phyloP scores from a whole-genome alignment of 35 echinoderm and acorn worm species.

The Lytechinus variegatus region DNA sequence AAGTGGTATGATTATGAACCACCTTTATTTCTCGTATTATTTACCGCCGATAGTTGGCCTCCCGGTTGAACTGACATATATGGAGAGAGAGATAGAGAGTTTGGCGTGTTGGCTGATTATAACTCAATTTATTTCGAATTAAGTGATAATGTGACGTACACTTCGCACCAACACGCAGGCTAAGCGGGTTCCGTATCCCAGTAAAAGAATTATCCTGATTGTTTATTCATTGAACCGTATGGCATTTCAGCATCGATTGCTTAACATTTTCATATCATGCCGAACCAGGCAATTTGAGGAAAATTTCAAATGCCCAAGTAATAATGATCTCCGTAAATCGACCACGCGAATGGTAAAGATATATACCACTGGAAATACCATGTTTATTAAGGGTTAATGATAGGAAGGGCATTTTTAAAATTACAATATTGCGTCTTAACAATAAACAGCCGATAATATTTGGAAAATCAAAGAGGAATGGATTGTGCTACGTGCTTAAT shows the following conservation, averaged over 20 bases:
- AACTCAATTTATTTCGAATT: slow-evolving; percentile 6
- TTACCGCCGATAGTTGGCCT: background rate
- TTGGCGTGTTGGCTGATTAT: background rate
- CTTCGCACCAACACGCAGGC: background rate
- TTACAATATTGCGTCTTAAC: no score
- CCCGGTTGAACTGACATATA: background rate
- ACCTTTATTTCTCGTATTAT: background rate
- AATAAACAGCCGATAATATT: no score
- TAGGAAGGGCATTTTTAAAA: no score
- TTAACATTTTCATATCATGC: background rate
- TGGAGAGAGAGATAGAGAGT: background rate
- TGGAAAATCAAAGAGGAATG: no score
- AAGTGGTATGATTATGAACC: no score
- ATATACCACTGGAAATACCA: no score
- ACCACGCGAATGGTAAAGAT: no score
- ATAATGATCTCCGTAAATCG: background rate
- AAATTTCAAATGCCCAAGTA: background rate
- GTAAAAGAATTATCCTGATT: background rate
- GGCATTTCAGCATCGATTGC: background rate
- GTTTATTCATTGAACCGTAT: background rate
- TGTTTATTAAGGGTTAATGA: no score
- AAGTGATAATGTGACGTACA: background rate
- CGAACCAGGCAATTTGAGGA: background rate
- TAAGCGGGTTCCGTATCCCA: background rate
- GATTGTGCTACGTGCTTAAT: no score